Percentiles rank a stretch among this genome's conserved stretches.
These are phyloP conservation scores for Mixornis gularis DNA, from an alignment of 2,113 vertebrate species.

Conservation along the genomic window DNA sequence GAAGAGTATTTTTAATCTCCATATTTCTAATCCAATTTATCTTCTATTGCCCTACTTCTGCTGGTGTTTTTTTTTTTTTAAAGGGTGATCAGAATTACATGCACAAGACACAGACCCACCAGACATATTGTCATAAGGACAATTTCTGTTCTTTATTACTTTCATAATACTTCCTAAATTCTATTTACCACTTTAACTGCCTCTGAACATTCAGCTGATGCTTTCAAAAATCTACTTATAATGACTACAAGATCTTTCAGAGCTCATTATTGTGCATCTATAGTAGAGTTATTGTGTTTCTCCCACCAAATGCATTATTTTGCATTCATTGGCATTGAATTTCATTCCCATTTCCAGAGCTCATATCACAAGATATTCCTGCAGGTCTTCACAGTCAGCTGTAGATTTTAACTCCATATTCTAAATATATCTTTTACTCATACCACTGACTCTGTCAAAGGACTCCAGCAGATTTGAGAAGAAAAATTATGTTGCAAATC, in stretches of 20 bases:
- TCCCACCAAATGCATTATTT: neutral
- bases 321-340: slow-evolving; percentile 8
- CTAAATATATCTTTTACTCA: neutral
- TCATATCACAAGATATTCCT: neutral
- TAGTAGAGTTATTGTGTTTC: neutral
- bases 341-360: slow-evolving; percentile 8
- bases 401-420: neutral
- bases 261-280: neutral
- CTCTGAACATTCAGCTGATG: slow-evolving; percentile 4
- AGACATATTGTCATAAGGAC: neutral
- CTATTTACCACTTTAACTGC: slow-evolving; percentile 14
- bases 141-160: slow-evolving; percentile 10
- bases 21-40: neutral
- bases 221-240: slow-evolving; percentile 23
- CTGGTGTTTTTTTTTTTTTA: neutral
- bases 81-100: neutral
- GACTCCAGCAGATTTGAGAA: neutral
- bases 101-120: neutral
- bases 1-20: neutral
- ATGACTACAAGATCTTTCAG: neutral
- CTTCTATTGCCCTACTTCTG: neutral
- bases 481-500: neutral
- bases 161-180: slow-evolving; percentile 14
- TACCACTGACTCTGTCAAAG: neutral
- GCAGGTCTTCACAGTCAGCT: neutral